Base-by-base conservation (phyloP, 2,888 invertebrate genomes). In the Troides helena region DNA sequence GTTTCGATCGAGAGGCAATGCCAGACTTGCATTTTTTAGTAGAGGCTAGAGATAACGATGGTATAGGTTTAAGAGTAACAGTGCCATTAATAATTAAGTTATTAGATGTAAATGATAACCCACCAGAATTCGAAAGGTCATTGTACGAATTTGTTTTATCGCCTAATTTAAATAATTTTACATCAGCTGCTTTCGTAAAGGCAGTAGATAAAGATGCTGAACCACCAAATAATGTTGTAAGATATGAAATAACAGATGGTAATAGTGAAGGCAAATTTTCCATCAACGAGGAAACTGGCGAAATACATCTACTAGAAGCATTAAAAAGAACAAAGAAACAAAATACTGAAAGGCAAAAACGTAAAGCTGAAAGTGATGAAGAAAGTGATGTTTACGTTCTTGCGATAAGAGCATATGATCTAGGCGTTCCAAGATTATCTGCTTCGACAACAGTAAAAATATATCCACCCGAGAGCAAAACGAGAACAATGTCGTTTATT, bases 41-140 rank as follows among this genome's bases (percentile, higher is more conserved):
- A 73, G 96, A 97, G 92, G 98, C 98, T 72, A 94, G 96, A 75
- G 98, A 99, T 89, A 96, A 96, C 83, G 95, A 97, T 78, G 97
- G 97, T 67, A 93, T 94, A 78, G 98, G 97, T 70, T 95, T 96
- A 83, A 94, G 94, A 77, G 95, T 96, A 61, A 95, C 95, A 75
- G 94, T 96, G 78, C 95, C 95, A 78, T 93, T 97, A 76, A 94
- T 95, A 77, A 94, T 98, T 80, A 95, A 95, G 89, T 89, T 98
- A 75, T 89, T 96, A 80, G 95, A 95, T 90, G 95, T 96, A 69
- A 98, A 98, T 86, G 98, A 98, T 89, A 96, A 98, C 89, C 94
- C 95, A 68, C 99, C 99, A 57, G 91, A 94, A 72, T 99, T 99
- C 83, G 96, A 96, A 74, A 95, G 95, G 82, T 91, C 94, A 63